Evolutionary conservation across 2,888 invertebrate species (phyloP).

Genomic region (Ornithoptera alexandrae): DNA sequence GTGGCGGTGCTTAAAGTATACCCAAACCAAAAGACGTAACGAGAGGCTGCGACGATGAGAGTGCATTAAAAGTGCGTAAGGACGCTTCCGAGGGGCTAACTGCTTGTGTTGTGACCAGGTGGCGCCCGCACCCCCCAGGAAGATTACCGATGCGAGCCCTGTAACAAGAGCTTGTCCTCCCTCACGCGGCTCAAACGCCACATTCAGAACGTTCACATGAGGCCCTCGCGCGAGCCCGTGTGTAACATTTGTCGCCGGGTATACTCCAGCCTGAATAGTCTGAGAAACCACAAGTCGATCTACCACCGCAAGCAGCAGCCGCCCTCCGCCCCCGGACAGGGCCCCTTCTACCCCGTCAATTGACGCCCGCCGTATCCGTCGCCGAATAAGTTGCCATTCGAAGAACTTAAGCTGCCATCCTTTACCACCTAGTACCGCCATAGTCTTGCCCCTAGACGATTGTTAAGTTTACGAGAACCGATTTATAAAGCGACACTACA

Average conservation of each 20-base stretch:
- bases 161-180: conserved; percentile 94
- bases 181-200: conserved; percentile 93
- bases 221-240: conserved; percentile 93
- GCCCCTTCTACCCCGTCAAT: conserved; percentile 73
- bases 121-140: conserved; percentile 88
- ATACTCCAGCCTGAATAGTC: conserved; percentile 94
- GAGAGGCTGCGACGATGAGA: conserved; percentile 76
- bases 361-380: conserved; percentile 57
- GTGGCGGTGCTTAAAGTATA: conserved; percentile 74
- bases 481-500: conserved; percentile 62
- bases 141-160: conserved; percentile 94
- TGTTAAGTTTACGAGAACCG: conserved; percentile 66
- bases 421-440: conserved; percentile 74
- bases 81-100: conserved; percentile 76
- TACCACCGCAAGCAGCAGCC: conserved; percentile 92
- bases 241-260: conserved; percentile 96
- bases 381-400: conserved; percentile 60
- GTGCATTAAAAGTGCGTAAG: conserved; percentile 78
- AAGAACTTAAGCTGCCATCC: conserved; percentile 72
- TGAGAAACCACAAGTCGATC: conserved; percentile 95
- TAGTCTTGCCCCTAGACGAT: conserved; percentile 75
- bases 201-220: conserved; percentile 95
- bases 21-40: conserved; percentile 16
- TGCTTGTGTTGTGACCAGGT: conserved; percentile 83
- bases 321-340: conserved; percentile 68